Base-by-base conservation (phyloP, 2,113 vertebrate genomes). In the Triplophysa siluroides region DNA sequence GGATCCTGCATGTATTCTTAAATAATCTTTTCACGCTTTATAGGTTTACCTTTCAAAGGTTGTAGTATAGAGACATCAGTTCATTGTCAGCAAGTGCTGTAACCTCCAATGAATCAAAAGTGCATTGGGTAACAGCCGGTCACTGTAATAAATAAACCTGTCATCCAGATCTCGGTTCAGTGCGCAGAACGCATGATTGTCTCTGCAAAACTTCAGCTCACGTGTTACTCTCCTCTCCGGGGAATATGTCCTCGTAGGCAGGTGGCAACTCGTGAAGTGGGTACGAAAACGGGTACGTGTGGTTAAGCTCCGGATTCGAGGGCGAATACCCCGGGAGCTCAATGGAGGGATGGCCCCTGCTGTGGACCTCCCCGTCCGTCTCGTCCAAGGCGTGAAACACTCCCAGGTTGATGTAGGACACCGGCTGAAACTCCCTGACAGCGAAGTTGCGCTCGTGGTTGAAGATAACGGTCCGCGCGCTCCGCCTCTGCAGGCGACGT, bases 301-400 rank as follows among this genome's bases (percentile, higher is more conserved):
- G 94, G 66, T 95, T 92, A 78, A 96, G 93, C 78, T 97, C 95
- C 38, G 96, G 95, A 89, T 98, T 95, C 77, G 91, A 89, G 70
- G 94, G 93, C 47, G 95, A 95, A 79, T 98, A 98, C 21, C 97
- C 97, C 1, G 97, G 97, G 84, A 98, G 91, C 90, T 98, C 96
- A 78, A 96, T 91, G 5, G 95, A 98, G 14, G 96, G 96, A 83
- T 98, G 96, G 3, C 95, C 97, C 0, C 95, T 93, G 65, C 95
- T 93, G 75, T 94, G 93, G 83, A 93, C 96, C 84, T 97, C 96
- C 82, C 94, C 95, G 4, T 95, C 95, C 8, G 94, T 93, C 89
- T 96, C 95, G 80, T 95, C 95, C 26, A 91, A 86, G 76, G 94
- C 91, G 68, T 90, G 92, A 86, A 95, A 93, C 78, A 93, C 94